phyloP scores from a whole-genome alignment of 1,140 invertebrate genomes.

The Cotesia typhae region DNA sequence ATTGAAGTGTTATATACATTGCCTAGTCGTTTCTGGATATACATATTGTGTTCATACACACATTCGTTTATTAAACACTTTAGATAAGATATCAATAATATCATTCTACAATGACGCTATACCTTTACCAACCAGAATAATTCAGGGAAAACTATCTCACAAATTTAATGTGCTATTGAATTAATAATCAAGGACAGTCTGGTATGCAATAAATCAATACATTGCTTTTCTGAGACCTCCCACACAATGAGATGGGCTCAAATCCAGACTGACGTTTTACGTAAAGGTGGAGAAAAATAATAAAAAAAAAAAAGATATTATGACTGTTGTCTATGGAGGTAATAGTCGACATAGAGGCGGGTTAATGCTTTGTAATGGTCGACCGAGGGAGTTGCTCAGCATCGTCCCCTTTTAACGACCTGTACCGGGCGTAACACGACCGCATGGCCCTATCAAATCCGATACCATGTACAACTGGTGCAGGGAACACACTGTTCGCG shows the following conservation, averaged over 20 bases:
- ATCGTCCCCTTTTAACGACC: conserved; percentile 45
- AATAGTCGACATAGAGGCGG: conserved; percentile 33
- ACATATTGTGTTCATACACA: background rate
- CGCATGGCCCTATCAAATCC: conserved; percentile 43
- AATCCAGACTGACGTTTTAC: background rate
- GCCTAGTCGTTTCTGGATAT: background rate
- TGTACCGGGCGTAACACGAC: conserved; percentile 42
- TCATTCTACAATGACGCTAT: no score
- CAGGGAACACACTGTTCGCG: conserved; percentile 14
- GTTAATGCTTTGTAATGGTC: conserved; percentile 45
- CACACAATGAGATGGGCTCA: background rate
- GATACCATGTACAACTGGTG: conserved; percentile 38
- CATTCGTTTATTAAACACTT: background rate
- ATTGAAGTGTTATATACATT: background rate
- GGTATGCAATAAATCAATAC: no score
- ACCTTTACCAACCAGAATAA: background rate
- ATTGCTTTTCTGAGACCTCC: no score
- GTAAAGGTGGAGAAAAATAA: conserved; percentile 4
- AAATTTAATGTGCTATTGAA: no score
- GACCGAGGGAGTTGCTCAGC: conserved; percentile 32
- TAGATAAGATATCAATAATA: no score
- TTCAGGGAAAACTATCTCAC: no score
- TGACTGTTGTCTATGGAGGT: conserved; percentile 31
- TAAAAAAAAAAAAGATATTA: conserved; percentile 31
- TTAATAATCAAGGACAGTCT: no score